Conservation (phyloP, 1,140 invertebrate species). For the Anoplolepis gracilipes region DNA sequence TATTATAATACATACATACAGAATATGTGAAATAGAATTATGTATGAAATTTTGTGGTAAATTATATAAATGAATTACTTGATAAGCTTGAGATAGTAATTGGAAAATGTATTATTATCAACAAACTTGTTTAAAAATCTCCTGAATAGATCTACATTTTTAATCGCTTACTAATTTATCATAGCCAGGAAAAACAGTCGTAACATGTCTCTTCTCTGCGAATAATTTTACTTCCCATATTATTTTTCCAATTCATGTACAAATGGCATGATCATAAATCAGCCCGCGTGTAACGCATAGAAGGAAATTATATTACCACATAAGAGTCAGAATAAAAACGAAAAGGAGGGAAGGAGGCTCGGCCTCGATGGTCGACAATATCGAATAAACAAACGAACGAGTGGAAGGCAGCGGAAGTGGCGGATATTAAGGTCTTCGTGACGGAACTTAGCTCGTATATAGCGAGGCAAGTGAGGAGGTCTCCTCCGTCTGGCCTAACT, state of each 20-base stretch:
- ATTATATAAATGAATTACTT: no score
- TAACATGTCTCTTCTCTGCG: neutral
- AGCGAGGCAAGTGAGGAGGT: conserved; percentile 71
- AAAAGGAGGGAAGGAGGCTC: no score
- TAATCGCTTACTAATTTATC: neutral
- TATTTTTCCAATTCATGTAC: neutral
- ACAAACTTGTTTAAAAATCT: neutral
- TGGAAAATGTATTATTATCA: neutral
- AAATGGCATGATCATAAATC: conserved; percentile 33
- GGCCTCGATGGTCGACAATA: conserved; percentile 71
- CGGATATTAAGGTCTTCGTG: conserved; percentile 79
- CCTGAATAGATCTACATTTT: neutral
- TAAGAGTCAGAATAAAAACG: conserved; percentile 62
- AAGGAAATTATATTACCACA: conserved; percentile 66
- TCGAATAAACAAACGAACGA: conserved; percentile 80
- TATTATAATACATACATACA: no score
- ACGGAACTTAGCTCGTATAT: conserved; percentile 78
- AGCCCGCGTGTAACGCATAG: conserved; percentile 4
- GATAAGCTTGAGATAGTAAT: neutral
- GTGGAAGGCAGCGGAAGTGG: conserved; percentile 77
- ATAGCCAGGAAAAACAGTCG: neutral
- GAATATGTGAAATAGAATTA: no score
- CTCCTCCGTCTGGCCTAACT: conserved; percentile 74
- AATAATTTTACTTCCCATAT: neutral
- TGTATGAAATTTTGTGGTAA: no score